Evolutionary conservation across 2,888 invertebrate genomes (phyloP).

Genomic region (Eudemis profundana): DNA sequence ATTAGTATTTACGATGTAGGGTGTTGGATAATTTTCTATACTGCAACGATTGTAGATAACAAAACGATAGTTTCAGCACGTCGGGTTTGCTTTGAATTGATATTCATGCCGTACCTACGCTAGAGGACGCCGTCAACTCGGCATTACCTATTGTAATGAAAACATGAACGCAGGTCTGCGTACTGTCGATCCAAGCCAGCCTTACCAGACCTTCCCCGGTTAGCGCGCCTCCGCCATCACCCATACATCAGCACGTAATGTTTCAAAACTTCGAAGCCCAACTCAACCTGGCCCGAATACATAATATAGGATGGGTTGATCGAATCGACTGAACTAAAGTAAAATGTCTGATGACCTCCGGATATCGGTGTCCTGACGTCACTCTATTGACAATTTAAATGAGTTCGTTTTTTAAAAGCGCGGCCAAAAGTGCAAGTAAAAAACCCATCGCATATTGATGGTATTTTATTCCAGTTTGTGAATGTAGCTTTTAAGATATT

Average conservation of each 20-base stretch:
- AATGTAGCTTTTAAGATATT: constrained; percentile 9
- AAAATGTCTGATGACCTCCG: constrained; percentile 70
- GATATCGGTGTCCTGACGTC: constrained; percentile 61
- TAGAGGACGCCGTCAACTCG: constrained; percentile 62
- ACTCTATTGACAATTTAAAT: constrained; percentile 58
- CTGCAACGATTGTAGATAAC: not conserved
- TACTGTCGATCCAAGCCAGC: constrained; percentile 57
- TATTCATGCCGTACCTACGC: constrained; percentile 57
- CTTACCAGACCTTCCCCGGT: constrained; percentile 56
- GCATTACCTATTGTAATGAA: constrained; percentile 81
- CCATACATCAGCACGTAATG: constrained; percentile 43
- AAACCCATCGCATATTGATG: constrained; percentile 33
- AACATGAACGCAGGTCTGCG: constrained; percentile 69
- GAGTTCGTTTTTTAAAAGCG: constrained; percentile 42
- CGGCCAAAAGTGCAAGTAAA: constrained; percentile 40
- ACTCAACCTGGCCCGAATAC: constrained; percentile 56
- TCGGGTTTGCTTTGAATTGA: constrained; percentile 50
- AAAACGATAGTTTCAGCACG: constrained; percentile 21
- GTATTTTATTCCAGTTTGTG: not conserved
- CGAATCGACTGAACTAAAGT: constrained; percentile 57
- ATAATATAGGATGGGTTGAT: constrained; percentile 51
- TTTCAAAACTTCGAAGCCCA: constrained; percentile 52
- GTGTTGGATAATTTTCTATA: constrained; percentile 5
- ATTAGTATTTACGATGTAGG: not conserved
- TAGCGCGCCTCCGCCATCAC: constrained; percentile 46